Evolutionary conservation across 2,797 vertebrate species (phyloP).

Genomic region (Smutsia gigantea): DNA sequence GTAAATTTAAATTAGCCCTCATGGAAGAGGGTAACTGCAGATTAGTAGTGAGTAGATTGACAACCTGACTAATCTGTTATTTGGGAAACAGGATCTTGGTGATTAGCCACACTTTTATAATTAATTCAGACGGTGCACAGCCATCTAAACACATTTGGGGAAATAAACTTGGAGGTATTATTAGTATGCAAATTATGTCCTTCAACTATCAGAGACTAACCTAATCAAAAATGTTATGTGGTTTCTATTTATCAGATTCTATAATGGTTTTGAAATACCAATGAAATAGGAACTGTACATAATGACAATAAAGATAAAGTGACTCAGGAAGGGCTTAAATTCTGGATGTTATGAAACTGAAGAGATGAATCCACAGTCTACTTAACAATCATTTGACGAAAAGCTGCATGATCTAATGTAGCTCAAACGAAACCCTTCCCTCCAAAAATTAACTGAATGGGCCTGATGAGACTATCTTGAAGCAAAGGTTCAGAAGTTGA

Average conservation of each 20-base stretch:
- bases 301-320: rapidly evolving
- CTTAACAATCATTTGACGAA: rapidly evolving
- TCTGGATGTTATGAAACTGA: neutral
- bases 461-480: neutral
- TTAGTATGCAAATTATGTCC: neutral
- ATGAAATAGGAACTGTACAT: neutral
- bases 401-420: rapidly evolving
- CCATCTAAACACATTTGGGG: rapidly evolving
- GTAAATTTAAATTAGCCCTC: too few relatives aligned
- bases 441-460: neutral
- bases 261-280: neutral
- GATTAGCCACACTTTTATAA: rapidly evolving
- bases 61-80: rapidly evolving
- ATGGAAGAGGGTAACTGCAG: rapidly evolving
- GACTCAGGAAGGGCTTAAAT: neutral
- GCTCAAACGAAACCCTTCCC: neutral
- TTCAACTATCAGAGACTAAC: neutral
- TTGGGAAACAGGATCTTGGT: neutral
- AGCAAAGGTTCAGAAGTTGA: neutral
- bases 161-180: rapidly evolving
- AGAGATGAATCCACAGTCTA: neutral
- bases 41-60: neutral
- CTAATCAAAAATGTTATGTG: neutral
- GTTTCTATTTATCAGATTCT: rapidly evolving
- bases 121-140: rapidly evolving